These are phyloP conservation scores for Octonoba sinensis DNA, from an alignment of 2,888 invertebrate species.

Conservation along the genomic window DNA sequence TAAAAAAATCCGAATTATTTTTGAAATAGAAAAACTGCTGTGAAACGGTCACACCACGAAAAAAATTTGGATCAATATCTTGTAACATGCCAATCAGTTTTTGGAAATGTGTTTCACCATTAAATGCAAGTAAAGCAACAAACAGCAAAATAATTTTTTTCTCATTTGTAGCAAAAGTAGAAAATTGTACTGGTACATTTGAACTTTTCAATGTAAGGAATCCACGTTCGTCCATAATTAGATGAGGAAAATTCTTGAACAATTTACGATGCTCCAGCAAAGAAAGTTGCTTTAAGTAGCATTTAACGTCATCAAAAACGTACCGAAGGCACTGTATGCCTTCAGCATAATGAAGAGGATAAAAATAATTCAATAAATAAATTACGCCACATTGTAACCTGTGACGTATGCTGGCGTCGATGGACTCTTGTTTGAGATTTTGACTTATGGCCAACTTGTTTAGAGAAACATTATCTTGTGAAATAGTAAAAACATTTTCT, in stretches of 20 bases:
- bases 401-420: not conserved
- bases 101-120: slow-evolving; percentile 8
- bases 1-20: not conserved
- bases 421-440: not conserved
- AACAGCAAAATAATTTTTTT: not conserved
- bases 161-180: not conserved
- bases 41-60: not conserved
- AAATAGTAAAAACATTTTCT: not conserved
- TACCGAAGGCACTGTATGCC: slow-evolving; percentile 13
- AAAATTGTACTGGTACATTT: too few species aligned
- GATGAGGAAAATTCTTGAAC: slow-evolving; percentile 12
- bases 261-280: slow-evolving; percentile 6
- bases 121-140: slow-evolving; percentile 2
- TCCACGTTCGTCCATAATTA: slow-evolving; percentile 3
- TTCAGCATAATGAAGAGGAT: slow-evolving; percentile 24
- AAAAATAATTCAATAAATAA: slow-evolving; percentile 32
- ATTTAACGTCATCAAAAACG: slow-evolving; percentile 2
- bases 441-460: not conserved
- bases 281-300: slow-evolving; percentile 9
- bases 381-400: not conserved
- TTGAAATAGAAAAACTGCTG: slow-evolving; percentile 6
- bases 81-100: slow-evolving; percentile 6
- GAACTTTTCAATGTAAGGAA: not conserved
- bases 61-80: not conserved
- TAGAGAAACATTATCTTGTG: not conserved